Conservation (phyloP, 2,888 invertebrate species). For the Scrobipalpa atriplicella region DNA sequence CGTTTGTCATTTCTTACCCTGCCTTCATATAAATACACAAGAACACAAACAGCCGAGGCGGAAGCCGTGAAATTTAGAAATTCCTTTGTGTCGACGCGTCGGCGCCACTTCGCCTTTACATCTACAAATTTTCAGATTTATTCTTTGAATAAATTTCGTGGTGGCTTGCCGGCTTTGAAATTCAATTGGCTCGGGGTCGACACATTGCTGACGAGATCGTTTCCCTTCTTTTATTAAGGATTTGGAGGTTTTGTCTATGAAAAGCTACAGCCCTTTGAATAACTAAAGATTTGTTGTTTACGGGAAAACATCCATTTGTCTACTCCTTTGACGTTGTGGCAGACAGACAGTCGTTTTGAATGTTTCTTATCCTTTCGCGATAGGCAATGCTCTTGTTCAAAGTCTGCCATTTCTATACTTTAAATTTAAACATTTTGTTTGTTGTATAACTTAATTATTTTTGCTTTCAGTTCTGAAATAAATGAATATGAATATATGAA, state of each 20-base stretch:
- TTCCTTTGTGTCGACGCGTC: constrained; percentile 80
- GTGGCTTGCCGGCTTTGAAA: constrained; percentile 81
- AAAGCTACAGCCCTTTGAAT: constrained; percentile 50
- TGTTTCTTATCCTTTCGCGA: not conserved
- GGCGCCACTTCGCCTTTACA: constrained; percentile 78
- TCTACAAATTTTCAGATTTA: constrained; percentile 83
- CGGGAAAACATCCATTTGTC: constrained; percentile 34
- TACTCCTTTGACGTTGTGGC: constrained; percentile 25
- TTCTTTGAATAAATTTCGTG: constrained; percentile 83
- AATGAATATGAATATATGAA: too few relatives aligned
- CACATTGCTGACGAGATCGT: constrained; percentile 76
- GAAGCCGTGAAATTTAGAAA: constrained; percentile 82
- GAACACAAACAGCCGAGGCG: constrained; percentile 77
- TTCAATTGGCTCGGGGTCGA: constrained; percentile 80
- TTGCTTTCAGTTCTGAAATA: too few relatives aligned
- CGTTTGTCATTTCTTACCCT: constrained; percentile 78
- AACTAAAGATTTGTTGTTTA: constrained; percentile 37
- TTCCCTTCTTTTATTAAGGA: constrained; percentile 63
- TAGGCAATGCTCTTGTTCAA: not conserved
- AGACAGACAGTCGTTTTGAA: not conserved
- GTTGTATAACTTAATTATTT: too few relatives aligned
- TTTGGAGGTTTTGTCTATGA: constrained; percentile 54
- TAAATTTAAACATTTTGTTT: too few relatives aligned
- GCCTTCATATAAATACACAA: constrained; percentile 64
- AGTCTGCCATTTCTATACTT: too few relatives aligned